These are phyloP conservation scores for Oscheius sp. DNA, from an alignment of 2,888 invertebrate genomes.

Conservation along the genomic window DNA sequence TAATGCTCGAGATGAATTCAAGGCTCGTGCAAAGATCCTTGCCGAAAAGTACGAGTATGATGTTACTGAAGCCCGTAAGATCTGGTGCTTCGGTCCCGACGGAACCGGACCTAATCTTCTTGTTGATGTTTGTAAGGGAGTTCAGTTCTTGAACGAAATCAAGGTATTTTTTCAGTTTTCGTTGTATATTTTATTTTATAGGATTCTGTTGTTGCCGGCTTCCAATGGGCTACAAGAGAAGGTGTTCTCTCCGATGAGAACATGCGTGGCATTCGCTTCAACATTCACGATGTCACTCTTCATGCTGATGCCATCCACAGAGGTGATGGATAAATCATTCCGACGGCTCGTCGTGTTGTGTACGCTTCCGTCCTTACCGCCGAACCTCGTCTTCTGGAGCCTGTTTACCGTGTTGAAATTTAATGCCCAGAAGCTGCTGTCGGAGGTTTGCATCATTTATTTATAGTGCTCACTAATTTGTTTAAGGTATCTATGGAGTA, in stretches of 20 bases:
- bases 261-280: constrained; percentile 92
- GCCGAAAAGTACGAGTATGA: constrained; percentile 97
- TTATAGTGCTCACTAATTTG: background rate
- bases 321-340: constrained; percentile 78
- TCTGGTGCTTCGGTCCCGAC: constrained; percentile 93
- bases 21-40: constrained; percentile 90
- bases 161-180: constrained; percentile 78
- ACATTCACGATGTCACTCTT: constrained; percentile 98
- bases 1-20: constrained; percentile 95
- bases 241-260: constrained; percentile 99
- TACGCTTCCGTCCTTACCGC: constrained; percentile 96
- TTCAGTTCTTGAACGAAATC: constrained; percentile 99
- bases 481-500: constrained; percentile 91
- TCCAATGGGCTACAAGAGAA: constrained; percentile 96
- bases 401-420: constrained; percentile 99
- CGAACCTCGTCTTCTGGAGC: constrained; percentile 93
- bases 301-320: constrained; percentile 99
- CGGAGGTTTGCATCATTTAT: constrained; percentile 54
- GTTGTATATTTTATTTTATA: background rate
- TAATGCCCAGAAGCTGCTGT: constrained; percentile 78
- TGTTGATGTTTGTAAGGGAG: constrained; percentile 98
- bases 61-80: constrained; percentile 88
- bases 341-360: constrained; percentile 87
- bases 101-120: constrained; percentile 97
- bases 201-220: constrained; percentile 78